Base-by-base conservation (phyloP, 2,113 vertebrate species). In the Trachemys scripta region DNA sequence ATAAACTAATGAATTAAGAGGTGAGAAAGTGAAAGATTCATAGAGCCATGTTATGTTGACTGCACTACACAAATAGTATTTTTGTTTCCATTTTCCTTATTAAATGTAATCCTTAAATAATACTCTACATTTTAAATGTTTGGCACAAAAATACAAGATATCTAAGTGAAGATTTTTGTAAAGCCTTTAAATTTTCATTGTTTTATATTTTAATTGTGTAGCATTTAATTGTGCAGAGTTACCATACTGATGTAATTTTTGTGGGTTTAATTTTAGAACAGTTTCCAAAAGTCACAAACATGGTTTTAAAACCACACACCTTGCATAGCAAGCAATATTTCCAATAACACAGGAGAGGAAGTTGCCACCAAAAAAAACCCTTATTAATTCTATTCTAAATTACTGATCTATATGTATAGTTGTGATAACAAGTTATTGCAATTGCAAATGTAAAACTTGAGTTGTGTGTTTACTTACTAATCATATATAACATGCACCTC, bases 301-400 rank as follows among this genome's bases (percentile, higher is more conserved):
- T 65, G 93, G 85, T 89, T 97, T 96, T 95, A 97, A 96, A 97
- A 96, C 35, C 38, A 76, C 38, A 75, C 11, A 76, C 86, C 76
- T 3, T 95, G 81, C 56, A 93, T 57, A 94, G 95, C 89, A 95
- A 92, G 94, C 0, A 4, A 47, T 92, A 95, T 89, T 96, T 97
- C 95, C 92, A 95, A 89, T 94, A 85, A 94, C 94, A 92, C 62
- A 84, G 94, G 92, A 92, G 92, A 45, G 12, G 24, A 69, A 69
- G 24, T 94, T 96, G 38, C 83, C 95, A 96, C 93, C 14, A 16
- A 91, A 95, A 96, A 87, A 72, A 57, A 2, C 25, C 56, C 90
- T 95, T 97, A 76, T 76, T 95, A 97, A 96, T 95, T 95, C 94
- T 92, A 72, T 83, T 54, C 90, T 93, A 95, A 97, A 97, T 97